A percentile compares a stretch with the other conserved stretches of the same genome.
phyloP scores from a whole-genome alignment of 1,140 invertebrate species.

The Hormaphis cornu region DNA sequence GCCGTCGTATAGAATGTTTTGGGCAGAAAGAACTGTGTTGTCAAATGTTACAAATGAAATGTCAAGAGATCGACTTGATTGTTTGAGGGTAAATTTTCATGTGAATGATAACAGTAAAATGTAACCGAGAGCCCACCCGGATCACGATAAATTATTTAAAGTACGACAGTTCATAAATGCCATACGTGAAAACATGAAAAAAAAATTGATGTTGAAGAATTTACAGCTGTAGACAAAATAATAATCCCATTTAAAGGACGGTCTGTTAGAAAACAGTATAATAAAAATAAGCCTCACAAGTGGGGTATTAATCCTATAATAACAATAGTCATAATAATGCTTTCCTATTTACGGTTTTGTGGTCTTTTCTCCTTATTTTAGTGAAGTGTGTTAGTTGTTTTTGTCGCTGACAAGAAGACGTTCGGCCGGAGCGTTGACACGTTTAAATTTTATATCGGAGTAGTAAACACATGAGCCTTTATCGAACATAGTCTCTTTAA shows the following conservation, averaged over 20 bases:
- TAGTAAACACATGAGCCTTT: too few relatives aligned
- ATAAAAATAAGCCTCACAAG: slow-evolving; percentile 41
- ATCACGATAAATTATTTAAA: slow-evolving; percentile 24
- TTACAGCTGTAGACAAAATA: slow-evolving; percentile 34
- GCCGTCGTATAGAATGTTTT: neutral
- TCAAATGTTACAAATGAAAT: neutral
- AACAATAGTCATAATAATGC: too few relatives aligned
- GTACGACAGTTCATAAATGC: slow-evolving; percentile 22
- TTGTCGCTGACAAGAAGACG: too few relatives aligned
- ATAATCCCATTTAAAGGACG: slow-evolving; percentile 37
- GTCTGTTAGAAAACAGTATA: slow-evolving; percentile 36
- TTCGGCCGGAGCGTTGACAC: too few relatives aligned
- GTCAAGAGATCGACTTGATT: neutral
- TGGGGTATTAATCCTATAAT: slow-evolving; percentile 38
- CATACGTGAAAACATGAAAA: slow-evolving; percentile 31
- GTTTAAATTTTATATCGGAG: too few relatives aligned
- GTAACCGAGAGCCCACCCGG: neutral
- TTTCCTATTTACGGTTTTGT: too few relatives aligned
- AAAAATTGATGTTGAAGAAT: neutral
- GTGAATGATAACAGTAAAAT: neutral
- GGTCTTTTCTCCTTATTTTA: too few relatives aligned
- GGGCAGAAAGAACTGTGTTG: neutral
- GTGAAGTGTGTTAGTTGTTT: too few relatives aligned
- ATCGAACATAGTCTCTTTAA: too few relatives aligned
- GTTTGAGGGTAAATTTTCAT: neutral